These are phyloP conservation scores for Diabrotica virgifera DNA, from an alignment of 1,140 invertebrate species.

Conservation along the genomic window DNA sequence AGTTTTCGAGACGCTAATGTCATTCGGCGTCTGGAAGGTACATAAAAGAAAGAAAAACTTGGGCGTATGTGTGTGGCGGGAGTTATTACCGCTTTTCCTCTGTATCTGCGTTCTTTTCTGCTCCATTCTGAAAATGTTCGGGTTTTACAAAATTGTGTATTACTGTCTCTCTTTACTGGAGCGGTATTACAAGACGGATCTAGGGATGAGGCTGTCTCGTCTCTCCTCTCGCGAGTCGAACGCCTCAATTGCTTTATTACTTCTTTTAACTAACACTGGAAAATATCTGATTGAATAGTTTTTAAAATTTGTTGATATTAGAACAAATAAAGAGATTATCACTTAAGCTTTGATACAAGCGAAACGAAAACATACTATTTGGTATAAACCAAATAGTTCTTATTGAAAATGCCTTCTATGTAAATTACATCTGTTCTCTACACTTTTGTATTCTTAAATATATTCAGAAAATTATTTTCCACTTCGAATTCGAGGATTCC, in stretches of 20 bases:
- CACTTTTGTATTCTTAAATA: too few species aligned
- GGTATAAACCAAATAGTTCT: too few species aligned
- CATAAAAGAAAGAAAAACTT: background rate
- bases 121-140: background rate
- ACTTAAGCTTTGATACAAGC: too few species aligned
- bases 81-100: background rate
- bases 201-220: background rate
- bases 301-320: background rate
- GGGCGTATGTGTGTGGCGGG: background rate
- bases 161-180: background rate
- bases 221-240: background rate
- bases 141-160: background rate
- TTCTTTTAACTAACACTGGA: background rate
- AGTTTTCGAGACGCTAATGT: too few species aligned
- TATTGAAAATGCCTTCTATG: too few species aligned
- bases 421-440: too few species aligned
- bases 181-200: background rate
- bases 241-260: conserved; percentile 2
- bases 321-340: too few species aligned
- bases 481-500: too few species aligned
- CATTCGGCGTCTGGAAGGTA: background rate
- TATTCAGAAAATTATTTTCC: too few species aligned
- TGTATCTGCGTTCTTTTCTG: background rate
- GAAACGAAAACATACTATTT: too few species aligned
- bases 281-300: background rate